Evolutionary conservation across 2,797 vertebrate genomes (phyloP).

Genomic region (Sebastes dallii): DNA sequence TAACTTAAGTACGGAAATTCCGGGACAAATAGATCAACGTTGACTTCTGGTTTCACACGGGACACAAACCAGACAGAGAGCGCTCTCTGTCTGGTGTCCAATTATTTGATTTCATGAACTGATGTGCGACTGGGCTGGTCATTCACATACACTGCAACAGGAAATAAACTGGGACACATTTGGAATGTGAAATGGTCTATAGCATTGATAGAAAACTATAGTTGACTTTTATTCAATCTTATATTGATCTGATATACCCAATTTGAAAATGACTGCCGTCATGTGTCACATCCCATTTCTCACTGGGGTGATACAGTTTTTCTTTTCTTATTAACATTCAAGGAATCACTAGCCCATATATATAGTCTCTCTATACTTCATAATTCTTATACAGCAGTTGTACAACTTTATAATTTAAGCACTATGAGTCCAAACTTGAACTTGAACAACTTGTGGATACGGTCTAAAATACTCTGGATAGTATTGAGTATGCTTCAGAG

Average conservation of each 20-base stretch:
- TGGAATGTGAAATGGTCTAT: background rate
- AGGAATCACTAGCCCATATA: background rate
- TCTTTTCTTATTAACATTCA: background rate
- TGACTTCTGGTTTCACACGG: background rate
- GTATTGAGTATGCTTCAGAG: background rate
- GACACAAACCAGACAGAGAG: background rate
- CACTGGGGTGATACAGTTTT: background rate
- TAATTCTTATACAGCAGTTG: background rate
- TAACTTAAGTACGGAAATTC: background rate
- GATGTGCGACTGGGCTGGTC: background rate
- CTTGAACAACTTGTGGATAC: background rate
- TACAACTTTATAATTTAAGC: background rate
- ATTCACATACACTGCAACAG: background rate
- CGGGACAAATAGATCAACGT: background rate
- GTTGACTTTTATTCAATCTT: constrained; percentile 5
- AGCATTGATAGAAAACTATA: background rate
- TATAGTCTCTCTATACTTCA: background rate
- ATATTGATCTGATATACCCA: background rate
- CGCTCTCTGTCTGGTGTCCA: background rate
- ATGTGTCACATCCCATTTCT: background rate
- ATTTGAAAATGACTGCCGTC: background rate
- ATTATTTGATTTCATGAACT: background rate
- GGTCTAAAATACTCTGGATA: background rate
- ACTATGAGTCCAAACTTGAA: background rate
- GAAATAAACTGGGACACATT: background rate